Base-by-base conservation (phyloP, 2,113 vertebrate species). In the Odocoileus hemionus region DNA sequence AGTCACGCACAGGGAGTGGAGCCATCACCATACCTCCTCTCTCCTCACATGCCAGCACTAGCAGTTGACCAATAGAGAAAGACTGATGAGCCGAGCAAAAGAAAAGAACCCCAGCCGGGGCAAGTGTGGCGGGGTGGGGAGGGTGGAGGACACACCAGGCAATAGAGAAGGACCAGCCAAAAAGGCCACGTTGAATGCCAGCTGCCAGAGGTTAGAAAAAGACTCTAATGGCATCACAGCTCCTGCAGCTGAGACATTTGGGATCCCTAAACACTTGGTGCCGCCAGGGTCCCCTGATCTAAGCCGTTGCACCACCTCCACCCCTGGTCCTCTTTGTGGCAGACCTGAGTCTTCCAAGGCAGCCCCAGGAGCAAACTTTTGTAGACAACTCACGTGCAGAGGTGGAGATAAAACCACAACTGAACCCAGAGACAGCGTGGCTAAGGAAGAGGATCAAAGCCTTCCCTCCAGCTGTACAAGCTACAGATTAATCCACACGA, bases 61-160 rank as follows among this genome's bases (percentile, higher is more conserved):
- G 61, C 61, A 5, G 33, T 10, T 67, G 64, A 67, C 64, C 64
- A 67, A 67, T 5, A 36, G 64, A 67, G 33, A 67, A 36, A 67
- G 17, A 19, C 64, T 36, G 64, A 67, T 10, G 64, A 36, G 17
- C 16, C 0, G 4, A 67, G 33, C 64, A 67, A 67, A 67, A 67
- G 4, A n/a, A 67, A 67, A 67, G 16, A 16, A 67, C 64, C 33
- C 16, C 61, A 19, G 33, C 61, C 16, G 2, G 9, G 16, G 0
- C 15, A 15, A 7, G 13, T 14, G 3, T 3, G 50, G 13, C 1
- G 13, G 12, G 50, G 1, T n/a, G n/a, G 15, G 15, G 14, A 15
- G 15, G 50, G 3, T 15, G 4, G 4, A 15, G 52, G 14, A n/a
- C 16, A n/a, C 16, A n/a, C 61, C 61, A 67, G 33, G 16, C n/a